These are phyloP conservation scores for Papio anubis DNA, from an alignment of 2,113 vertebrate species.

Conservation along the genomic window DNA sequence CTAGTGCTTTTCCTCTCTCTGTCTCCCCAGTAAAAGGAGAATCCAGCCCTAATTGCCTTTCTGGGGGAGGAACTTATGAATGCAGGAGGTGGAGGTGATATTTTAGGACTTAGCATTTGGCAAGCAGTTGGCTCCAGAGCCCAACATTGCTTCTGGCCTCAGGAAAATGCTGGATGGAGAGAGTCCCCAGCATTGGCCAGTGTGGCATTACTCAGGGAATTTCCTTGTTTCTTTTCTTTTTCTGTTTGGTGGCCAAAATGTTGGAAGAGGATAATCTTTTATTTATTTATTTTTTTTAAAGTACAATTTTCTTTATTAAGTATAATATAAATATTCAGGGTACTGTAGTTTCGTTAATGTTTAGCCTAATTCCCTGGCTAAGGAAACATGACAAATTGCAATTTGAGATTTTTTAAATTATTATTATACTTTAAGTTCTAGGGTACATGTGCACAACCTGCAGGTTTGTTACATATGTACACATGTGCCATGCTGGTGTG, in stretches of 20 bases:
- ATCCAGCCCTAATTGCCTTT: conserved; percentile 33
- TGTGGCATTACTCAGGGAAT: neutral
- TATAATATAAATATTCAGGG: neutral
- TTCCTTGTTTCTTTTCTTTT: neutral
- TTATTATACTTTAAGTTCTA: no score
- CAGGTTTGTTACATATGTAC: no score
- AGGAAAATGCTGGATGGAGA: neutral
- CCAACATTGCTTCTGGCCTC: neutral
- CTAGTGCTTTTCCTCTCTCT: conserved; percentile 50
- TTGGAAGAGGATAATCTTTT: neutral
- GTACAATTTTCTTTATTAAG: neutral
- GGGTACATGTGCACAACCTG: no score
- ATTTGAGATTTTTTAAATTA: neutral
- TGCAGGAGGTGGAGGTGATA: neutral
- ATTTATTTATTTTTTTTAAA: neutral
- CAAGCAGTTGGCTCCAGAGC: neutral
- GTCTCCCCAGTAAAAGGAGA: conserved; percentile 45
- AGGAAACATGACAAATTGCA: neutral
- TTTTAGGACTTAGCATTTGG: neutral
- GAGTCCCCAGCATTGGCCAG: neutral
- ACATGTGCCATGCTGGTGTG: no score
- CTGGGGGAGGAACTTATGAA: neutral
- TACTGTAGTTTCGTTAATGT: neutral
- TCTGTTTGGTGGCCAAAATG: neutral
- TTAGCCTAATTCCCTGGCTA: neutral